A percentile compares a stretch with the other conserved stretches of the same genome.
Evolutionary conservation across 2,797 vertebrate genomes (phyloP).

Genomic region (Somateria mollissima): DNA sequence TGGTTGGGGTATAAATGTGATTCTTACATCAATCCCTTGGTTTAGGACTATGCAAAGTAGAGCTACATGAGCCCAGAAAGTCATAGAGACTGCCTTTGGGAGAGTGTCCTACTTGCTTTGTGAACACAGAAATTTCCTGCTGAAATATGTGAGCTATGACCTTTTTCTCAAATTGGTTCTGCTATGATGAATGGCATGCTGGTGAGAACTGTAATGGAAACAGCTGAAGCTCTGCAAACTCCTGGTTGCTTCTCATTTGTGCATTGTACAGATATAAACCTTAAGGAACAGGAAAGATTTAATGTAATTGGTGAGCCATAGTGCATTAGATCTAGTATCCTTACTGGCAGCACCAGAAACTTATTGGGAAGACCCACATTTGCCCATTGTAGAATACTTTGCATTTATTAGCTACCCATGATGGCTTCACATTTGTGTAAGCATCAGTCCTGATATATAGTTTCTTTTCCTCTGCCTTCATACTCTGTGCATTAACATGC

Average conservation of each 20-base stretch:
- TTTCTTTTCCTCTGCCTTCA: not conserved
- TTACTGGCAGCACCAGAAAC: not conserved
- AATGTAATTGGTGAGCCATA: not conserved
- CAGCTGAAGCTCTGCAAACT: not conserved
- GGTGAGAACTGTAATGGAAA: not conserved
- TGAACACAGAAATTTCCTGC: not conserved
- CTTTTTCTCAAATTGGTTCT: not conserved
- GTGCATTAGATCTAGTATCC: not conserved
- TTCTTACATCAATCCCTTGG: not conserved
- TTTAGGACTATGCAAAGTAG: not conserved
- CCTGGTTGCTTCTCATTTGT: not conserved
- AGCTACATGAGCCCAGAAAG: not conserved
- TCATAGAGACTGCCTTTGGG: not conserved
- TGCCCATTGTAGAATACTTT: not conserved
- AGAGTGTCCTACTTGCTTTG: not conserved
- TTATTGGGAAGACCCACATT: not conserved
- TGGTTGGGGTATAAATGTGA: not conserved
- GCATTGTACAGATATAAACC: not conserved
- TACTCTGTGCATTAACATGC: not conserved
- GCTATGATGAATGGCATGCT: not conserved
- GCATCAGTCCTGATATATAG: not conserved
- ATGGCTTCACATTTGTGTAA: not conserved
- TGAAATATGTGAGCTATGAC: not conserved
- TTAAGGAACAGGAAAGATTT: not conserved
- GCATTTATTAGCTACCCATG: not conserved